Percentiles rank a stretch among this genome's conserved stretches.
Conservation (phyloP, 2,113 vertebrate species). For the Chrysochloris asiatica region DNA sequence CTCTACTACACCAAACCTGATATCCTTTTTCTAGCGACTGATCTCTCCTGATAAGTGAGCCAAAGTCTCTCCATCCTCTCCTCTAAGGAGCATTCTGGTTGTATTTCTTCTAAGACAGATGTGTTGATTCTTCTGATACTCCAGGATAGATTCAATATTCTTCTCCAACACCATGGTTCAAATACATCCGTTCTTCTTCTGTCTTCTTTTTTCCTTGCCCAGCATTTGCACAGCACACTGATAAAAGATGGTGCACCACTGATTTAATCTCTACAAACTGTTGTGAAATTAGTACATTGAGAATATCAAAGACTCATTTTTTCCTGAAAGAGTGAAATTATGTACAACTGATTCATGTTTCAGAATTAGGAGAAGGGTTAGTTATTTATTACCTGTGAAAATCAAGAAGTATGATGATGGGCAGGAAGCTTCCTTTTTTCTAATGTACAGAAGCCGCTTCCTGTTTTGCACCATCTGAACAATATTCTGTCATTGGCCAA, state of each 20-base stretch:
- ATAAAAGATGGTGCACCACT: neutral
- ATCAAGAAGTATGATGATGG: neutral
- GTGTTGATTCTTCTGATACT: neutral
- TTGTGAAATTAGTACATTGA: neutral
- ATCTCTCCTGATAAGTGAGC: neutral
- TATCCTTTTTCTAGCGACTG: neutral
- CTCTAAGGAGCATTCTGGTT: neutral
- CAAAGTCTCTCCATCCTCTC: neutral
- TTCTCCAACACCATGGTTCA: neutral
- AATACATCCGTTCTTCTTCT: neutral
- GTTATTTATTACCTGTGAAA: neutral
- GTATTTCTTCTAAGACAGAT: neutral
- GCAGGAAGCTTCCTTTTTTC: neutral
- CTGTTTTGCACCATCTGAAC: neutral
- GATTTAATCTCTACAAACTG: neutral
- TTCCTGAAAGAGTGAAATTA: too few species aligned
- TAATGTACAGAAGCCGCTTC: neutral
- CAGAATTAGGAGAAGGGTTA: neutral
- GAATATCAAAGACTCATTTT: slow-evolving; percentile 11
- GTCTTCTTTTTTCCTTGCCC: neutral
- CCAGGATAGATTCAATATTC: neutral
- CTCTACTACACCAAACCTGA: neutral
- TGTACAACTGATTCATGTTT: neutral
- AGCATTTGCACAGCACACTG: neutral
- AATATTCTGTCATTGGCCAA: neutral